Evolutionary conservation across 2,797 vertebrate genomes (phyloP).

Genomic region (Neosilurus mollespiculum): DNA sequence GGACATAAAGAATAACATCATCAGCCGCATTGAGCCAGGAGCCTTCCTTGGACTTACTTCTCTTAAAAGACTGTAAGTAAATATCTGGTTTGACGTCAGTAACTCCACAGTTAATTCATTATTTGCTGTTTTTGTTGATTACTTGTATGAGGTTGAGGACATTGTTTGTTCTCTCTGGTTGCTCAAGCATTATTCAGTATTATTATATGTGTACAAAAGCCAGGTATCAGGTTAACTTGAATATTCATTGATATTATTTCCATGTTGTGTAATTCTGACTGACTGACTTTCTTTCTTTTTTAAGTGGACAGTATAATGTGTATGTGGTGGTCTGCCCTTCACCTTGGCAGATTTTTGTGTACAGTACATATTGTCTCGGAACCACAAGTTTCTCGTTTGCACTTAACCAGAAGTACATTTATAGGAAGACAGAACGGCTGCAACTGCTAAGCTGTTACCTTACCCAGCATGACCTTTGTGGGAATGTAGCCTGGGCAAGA

Average conservation of each 20-base stretch:
- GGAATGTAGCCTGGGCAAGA: not conserved
- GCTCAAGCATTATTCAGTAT: too few species aligned
- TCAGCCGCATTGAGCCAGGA: constrained; percentile 89
- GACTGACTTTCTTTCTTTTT: not conserved
- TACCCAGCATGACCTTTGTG: not conserved
- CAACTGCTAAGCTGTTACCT: not conserved
- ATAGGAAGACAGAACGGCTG: not conserved
- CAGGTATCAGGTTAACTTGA: not conserved
- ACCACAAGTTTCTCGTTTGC: not conserved
- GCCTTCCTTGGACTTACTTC: constrained; percentile 89
- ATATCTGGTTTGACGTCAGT: not conserved
- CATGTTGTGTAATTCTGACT: not conserved
- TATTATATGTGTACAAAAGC: not conserved
- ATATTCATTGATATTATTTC: not conserved
- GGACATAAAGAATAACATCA: constrained; percentile 93
- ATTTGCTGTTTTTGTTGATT: not conserved
- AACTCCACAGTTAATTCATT: not conserved
- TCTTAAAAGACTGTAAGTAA: constrained; percentile 94
- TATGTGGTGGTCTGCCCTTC: not conserved
- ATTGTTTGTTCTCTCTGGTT: not conserved
- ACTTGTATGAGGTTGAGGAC: not conserved
- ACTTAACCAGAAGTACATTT: not conserved
- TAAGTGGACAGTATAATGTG: not conserved
- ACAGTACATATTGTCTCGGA: not conserved
- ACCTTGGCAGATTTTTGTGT: not conserved